Conservation (phyloP, 2,797 vertebrate genomes). For the Gymnodraco acuticeps region DNA sequence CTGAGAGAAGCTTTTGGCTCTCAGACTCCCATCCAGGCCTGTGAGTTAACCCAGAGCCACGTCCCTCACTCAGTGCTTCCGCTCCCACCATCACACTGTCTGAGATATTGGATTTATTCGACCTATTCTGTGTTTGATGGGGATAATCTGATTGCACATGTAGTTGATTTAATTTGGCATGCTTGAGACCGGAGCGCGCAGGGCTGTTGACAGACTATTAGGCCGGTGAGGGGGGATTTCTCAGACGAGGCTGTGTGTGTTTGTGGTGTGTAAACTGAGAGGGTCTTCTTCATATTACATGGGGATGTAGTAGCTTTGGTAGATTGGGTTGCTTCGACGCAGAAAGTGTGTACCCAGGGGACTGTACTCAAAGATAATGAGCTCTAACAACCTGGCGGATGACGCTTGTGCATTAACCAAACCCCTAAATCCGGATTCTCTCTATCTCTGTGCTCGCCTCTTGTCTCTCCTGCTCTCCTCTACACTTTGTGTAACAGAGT, state of each 20-base stretch:
- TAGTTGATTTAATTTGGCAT: constrained; percentile 74
- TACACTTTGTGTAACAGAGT: constrained; percentile 6
- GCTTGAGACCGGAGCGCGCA: constrained; percentile 49
- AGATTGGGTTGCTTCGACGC: constrained; percentile 56
- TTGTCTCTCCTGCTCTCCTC: constrained; percentile 4
- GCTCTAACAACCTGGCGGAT: constrained; percentile 60
- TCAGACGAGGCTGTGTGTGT: constrained; percentile 27
- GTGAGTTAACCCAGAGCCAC: constrained; percentile 47
- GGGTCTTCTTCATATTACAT: constrained; percentile 66
- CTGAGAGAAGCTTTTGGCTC: constrained; percentile 35
- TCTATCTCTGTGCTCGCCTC: too few species aligned
- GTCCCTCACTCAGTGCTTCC: constrained; percentile 54
- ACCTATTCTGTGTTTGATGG: constrained; percentile 62
- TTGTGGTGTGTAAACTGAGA: constrained; percentile 30
- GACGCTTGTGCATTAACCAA: constrained; percentile 58
- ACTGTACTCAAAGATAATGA: constrained; percentile 65
- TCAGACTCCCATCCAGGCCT: constrained; percentile 40
- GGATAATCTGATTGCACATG: constrained; percentile 67
- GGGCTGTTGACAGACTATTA: constrained; percentile 68
- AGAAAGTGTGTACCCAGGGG: constrained; percentile 57
- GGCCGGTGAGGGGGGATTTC: constrained; percentile 38
- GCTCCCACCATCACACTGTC: constrained; percentile 38
- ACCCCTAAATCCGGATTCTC: constrained; percentile 13
- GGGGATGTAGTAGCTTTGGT: constrained; percentile 37
- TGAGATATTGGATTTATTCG: constrained; percentile 65